Evolutionary conservation across 2,797 vertebrate genomes (phyloP).

Genomic region (Moxostoma hubbsi): DNA sequence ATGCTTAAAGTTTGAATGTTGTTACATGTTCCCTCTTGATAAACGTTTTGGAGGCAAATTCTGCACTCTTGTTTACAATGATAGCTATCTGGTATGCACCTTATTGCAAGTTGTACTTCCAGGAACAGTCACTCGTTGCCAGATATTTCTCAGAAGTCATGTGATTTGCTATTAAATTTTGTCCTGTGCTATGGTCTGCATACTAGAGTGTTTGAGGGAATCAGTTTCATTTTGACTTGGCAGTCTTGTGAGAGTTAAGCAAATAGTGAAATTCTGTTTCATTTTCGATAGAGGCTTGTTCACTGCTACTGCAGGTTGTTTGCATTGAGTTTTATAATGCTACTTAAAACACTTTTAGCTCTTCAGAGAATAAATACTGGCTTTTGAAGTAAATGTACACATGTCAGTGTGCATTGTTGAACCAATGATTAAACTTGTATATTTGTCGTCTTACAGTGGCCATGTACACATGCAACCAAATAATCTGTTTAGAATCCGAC

Average conservation of each 20-base stretch:
- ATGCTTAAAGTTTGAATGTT: background rate
- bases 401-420: too few species aligned
- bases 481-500: too few species aligned
- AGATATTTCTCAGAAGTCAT: constrained; percentile 59
- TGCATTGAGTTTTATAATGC: too few species aligned
- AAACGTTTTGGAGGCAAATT: background rate
- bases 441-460: background rate
- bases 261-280: background rate
- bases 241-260: background rate
- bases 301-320: background rate
- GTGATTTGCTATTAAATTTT: constrained; percentile 42
- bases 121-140: constrained; percentile 7
- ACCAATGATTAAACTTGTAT: background rate
- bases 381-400: background rate
- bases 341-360: background rate
- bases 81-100: background rate
- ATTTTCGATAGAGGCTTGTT: background rate
- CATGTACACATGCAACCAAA: too few species aligned
- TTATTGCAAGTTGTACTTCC: background rate
- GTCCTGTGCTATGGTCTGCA: background rate
- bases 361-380: background rate
- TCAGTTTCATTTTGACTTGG: constrained; percentile 33
- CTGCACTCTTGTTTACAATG: too few species aligned
- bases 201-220: background rate
- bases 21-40: constrained; percentile 37